Evolutionary conservation across 2,113 vertebrate genomes (phyloP).

Genomic region (Ptilorrhoa leucosticta): DNA sequence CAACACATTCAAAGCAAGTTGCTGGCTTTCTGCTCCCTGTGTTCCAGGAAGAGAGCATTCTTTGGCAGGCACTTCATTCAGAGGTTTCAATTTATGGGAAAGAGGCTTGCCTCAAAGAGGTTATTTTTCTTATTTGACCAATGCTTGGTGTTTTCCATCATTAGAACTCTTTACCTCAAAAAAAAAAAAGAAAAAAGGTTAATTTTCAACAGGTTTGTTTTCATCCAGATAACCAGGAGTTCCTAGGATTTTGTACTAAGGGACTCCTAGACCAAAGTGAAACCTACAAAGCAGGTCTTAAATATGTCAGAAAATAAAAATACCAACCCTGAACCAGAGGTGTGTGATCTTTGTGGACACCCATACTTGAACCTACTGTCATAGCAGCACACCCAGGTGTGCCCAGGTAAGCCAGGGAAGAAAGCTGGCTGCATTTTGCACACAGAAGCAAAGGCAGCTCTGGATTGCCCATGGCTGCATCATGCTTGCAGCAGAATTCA

Average conservation of each 20-base stretch:
- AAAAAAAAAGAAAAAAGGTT: neutral
- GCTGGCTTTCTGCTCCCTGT: constrained; percentile 56
- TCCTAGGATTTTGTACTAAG: neutral
- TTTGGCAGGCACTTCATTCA: constrained; percentile 55
- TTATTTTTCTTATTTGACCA: constrained; percentile 66
- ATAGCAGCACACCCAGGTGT: neutral
- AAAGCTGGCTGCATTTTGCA: neutral
- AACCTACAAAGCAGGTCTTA: neutral
- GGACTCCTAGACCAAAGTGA: neutral
- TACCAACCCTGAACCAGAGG: neutral
- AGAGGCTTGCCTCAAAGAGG: constrained; percentile 61
- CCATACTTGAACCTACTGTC: neutral
- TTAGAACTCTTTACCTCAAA: neutral
- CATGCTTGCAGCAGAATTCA: neutral
- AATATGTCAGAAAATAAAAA: neutral
- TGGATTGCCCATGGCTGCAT: neutral
- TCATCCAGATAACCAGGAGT: neutral
- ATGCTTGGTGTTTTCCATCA: constrained; percentile 57
- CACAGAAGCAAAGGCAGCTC: neutral
- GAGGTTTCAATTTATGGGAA: constrained; percentile 65
- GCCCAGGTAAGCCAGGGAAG: neutral
- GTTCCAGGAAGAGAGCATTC: constrained; percentile 63
- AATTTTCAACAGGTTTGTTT: neutral
- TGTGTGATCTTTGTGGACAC: neutral
- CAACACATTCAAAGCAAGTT: constrained; percentile 45